Evolutionary conservation across 2,888 invertebrate genomes (phyloP).

Genomic region (Apotomis betuletana): DNA sequence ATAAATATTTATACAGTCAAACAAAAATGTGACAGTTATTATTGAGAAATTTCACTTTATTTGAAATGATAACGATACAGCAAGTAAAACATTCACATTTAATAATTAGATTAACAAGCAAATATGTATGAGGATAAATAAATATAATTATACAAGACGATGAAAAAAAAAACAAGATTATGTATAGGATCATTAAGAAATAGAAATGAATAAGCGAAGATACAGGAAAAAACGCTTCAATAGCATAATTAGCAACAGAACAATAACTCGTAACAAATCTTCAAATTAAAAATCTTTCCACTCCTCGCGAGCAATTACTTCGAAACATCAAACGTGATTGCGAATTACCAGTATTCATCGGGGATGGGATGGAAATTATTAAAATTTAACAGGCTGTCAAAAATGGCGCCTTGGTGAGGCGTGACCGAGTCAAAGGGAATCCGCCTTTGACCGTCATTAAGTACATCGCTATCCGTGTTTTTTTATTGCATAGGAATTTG

Average conservation of each 20-base stretch:
- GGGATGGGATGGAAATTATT: constrained; percentile 46
- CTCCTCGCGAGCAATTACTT: constrained; percentile 4
- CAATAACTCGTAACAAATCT: not conserved
- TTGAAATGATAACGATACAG: too few relatives aligned
- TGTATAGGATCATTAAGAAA: too few relatives aligned
- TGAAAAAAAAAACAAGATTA: too few relatives aligned
- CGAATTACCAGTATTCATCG: constrained; percentile 32
- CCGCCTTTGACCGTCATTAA: constrained; percentile 47
- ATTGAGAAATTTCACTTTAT: too few relatives aligned
- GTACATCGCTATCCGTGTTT: constrained; percentile 39
- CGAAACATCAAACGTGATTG: constrained; percentile 32
- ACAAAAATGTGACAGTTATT: too few relatives aligned
- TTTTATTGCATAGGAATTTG: constrained; percentile 10
- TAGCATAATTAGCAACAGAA: not conserved
- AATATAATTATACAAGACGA: too few relatives aligned
- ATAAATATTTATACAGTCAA: too few relatives aligned
- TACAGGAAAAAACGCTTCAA: not conserved
- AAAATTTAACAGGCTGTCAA: constrained; percentile 45
- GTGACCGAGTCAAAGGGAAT: constrained; percentile 50
- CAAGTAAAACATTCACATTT: too few relatives aligned
- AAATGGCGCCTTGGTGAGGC: constrained; percentile 45
- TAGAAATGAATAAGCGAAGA: not conserved
- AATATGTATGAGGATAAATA: too few relatives aligned
- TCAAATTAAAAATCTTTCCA: not conserved
- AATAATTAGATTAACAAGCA: too few relatives aligned